Percentiles rank a stretch among this genome's conserved stretches.
Evolutionary conservation across 1,140 invertebrate genomes (phyloP).

Genomic region (Leptonema lineaticorne): DNA sequence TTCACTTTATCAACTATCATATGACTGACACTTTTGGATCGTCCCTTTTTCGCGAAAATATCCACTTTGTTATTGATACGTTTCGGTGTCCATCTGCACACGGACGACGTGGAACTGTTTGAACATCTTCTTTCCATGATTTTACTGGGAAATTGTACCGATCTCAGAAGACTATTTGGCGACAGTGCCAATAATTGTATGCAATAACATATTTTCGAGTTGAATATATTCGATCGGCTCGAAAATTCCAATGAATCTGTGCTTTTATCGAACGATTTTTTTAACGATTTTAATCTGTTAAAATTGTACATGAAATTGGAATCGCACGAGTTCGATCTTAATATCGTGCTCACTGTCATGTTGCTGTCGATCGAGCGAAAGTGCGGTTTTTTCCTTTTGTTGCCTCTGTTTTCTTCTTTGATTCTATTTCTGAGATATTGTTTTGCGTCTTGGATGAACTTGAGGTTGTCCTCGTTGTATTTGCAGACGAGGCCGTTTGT

Average conservation of each 20-base stretch:
- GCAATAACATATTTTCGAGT: conserved; percentile 40
- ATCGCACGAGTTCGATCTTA: conserved; percentile 39
- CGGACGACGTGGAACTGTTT: conserved; percentile 25
- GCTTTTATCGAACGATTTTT: conserved; percentile 33
- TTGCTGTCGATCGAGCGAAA: conserved; percentile 16
- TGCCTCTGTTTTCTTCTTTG: conserved; percentile 6
- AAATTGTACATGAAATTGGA: conserved; percentile 37
- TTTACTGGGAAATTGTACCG: conserved; percentile 34
- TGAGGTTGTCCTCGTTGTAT: conserved; percentile 27
- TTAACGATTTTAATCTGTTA: conserved; percentile 32
- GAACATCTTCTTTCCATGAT: conserved; percentile 33
- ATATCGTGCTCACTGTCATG: conserved; percentile 38
- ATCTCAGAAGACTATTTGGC: conserved; percentile 35
- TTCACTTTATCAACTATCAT: conserved; percentile 41
- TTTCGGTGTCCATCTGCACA: conserved; percentile 35
- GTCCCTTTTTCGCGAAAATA: conserved; percentile 34
- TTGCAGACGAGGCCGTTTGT: conserved; percentile 17
- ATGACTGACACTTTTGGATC: conserved; percentile 39
- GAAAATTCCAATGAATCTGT: conserved; percentile 8
- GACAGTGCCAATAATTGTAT: conserved; percentile 38
- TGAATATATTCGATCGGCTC: conserved; percentile 27
- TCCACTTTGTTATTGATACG: conserved; percentile 8
- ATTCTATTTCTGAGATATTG: conserved; percentile 16
- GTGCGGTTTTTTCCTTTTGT: conserved; percentile 19
- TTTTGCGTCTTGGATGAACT: conserved; percentile 23